phyloP scores from a whole-genome alignment of 2,888 invertebrate species.

The Drosophila meridionalis region DNA sequence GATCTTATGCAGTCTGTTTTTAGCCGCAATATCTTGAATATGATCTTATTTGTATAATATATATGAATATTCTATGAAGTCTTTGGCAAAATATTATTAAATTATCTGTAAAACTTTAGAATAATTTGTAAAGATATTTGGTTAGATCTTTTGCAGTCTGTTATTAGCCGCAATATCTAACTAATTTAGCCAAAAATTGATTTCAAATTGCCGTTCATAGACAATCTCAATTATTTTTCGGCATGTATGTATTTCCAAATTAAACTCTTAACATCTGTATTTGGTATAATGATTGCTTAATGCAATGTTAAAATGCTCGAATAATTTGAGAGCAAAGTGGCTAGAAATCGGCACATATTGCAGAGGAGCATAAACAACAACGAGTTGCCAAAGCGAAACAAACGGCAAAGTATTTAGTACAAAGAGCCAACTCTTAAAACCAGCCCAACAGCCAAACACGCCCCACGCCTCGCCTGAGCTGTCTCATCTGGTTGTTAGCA shows the following conservation, averaged over 20 bases:
- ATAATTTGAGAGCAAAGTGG: constrained; percentile 18
- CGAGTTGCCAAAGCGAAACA: constrained; percentile 46
- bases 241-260: background rate
- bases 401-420: constrained; percentile 68
- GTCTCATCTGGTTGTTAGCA: constrained; percentile 69
- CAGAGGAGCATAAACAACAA: no score
- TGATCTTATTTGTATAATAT: background rate
- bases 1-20: no score
- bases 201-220: background rate
- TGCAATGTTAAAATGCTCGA: constrained; percentile 14
- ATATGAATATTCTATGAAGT: background rate
- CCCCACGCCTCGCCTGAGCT: background rate
- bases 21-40: no score
- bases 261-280: background rate
- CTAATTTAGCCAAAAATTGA: constrained; percentile 1
- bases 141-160: background rate
- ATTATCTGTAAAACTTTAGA: background rate
- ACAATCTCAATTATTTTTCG: constrained; percentile 3
- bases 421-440: constrained; percentile 55
- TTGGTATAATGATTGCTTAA: constrained; percentile 9
- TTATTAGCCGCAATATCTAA: background rate
- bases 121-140: background rate
- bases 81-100: background rate
- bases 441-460: constrained; percentile 25
- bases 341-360: background rate